Percentiles rank a stretch among this genome's conserved stretches.
These are phyloP conservation scores for Talpa occidentalis DNA, from an alignment of 2,113 vertebrate species.

Conservation along the genomic window DNA sequence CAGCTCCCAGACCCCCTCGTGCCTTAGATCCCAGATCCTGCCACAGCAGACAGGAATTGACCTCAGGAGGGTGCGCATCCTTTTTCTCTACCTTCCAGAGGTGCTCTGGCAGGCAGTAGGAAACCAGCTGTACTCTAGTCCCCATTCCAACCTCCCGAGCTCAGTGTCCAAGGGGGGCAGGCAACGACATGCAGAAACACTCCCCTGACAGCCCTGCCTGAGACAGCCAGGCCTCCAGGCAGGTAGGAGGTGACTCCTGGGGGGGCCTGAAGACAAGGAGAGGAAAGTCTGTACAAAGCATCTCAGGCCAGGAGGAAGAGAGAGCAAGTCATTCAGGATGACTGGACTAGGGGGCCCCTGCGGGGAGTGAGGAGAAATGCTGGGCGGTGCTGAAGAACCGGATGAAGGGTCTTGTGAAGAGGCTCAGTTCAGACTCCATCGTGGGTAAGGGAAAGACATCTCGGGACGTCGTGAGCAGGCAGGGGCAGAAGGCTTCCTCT, in stretches of 20 bases:
- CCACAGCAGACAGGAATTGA: background rate
- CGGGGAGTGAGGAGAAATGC: background rate
- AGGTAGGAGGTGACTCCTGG: background rate
- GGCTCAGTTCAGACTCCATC: rapidly evolving
- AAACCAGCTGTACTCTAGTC: background rate
- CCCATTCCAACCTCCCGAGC: background rate
- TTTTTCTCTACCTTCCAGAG: background rate
- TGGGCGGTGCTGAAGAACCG: background rate
- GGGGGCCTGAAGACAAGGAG: background rate
- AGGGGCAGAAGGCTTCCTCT: background rate
- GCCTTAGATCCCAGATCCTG: background rate
- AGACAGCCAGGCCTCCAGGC: background rate
- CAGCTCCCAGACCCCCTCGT: background rate
- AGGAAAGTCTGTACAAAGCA: background rate
- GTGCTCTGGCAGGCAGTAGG: background rate
- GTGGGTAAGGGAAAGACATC: background rate
- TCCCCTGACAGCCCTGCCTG: background rate
- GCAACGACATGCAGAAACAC: background rate
- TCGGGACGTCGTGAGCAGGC: rapidly evolving
- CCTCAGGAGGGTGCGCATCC: background rate
- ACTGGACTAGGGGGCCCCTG: background rate
- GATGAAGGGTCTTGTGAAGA: background rate
- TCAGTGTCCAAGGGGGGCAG: background rate
- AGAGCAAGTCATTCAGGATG: background rate
- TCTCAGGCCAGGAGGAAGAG: background rate